Evolutionary conservation across 1,140 invertebrate genomes (phyloP).

Genomic region (Eupeodes corollae): DNA sequence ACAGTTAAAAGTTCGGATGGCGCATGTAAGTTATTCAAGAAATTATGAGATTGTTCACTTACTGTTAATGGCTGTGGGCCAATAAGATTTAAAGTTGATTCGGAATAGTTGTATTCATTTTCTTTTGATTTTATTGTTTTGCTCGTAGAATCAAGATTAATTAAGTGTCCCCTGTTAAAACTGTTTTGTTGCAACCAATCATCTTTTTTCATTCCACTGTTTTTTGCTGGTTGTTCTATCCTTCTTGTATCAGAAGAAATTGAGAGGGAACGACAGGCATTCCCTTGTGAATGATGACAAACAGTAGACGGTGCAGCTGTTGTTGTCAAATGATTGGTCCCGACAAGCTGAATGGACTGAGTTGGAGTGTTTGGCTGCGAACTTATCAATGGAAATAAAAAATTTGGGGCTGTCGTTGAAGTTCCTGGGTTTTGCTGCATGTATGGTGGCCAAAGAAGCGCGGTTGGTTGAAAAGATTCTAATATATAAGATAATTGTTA

Average conservation of each 20-base stretch:
- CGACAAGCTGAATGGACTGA: slow-evolving; percentile 47
- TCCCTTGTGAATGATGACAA: slow-evolving; percentile 18
- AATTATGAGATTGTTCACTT: no score
- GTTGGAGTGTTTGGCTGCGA: slow-evolving; percentile 35
- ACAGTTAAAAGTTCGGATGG: no score
- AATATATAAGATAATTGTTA: no score
- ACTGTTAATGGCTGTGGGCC: no score
- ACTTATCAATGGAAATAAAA: slow-evolving; percentile 33
- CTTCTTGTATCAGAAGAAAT: no score
- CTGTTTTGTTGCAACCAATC: no score
- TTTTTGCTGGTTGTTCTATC: no score
- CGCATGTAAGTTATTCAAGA: no score
- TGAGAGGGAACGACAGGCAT: not conserved
- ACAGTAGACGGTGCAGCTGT: slow-evolving; percentile 35
- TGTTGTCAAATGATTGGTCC: slow-evolving; percentile 39
- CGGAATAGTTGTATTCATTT: slow-evolving; percentile 3
- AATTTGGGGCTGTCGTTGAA: slow-evolving; percentile 45
- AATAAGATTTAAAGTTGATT: no score
- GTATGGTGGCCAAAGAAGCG: slow-evolving; percentile 50
- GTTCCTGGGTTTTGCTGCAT: slow-evolving; percentile 44
- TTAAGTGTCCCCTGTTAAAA: no score
- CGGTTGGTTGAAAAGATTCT: slow-evolving; percentile 62
- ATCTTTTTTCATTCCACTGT: no score
- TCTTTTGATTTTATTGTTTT: slow-evolving; percentile 22
- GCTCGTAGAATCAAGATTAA: slow-evolving; percentile 1